phyloP scores from a whole-genome alignment of 2,888 invertebrate genomes.

The Mesoligia furuncula region DNA sequence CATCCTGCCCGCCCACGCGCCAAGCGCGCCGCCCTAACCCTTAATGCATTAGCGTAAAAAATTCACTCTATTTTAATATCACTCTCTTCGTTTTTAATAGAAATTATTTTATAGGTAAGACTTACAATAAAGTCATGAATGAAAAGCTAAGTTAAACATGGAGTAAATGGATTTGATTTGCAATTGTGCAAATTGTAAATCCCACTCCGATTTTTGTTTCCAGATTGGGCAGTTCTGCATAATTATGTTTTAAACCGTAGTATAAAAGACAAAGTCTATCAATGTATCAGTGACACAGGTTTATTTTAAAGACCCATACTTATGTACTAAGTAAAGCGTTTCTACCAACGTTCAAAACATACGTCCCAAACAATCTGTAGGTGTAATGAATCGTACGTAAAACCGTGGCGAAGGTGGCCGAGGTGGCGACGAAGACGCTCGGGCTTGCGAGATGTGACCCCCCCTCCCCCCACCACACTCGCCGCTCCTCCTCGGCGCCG shows the following conservation, averaged over 20 bases:
- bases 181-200: constrained; percentile 2
- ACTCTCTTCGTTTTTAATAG: constrained; percentile 20
- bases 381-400: constrained; percentile 73
- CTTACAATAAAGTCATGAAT: not conserved
- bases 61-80: constrained; percentile 48
- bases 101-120: constrained; percentile 14
- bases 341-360: constrained; percentile 37
- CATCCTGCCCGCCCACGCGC: constrained; percentile 56
- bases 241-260: not conserved
- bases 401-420: constrained; percentile 63
- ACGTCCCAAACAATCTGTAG: constrained; percentile 71
- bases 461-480: constrained; percentile 45
- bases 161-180: not conserved
- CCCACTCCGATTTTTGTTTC: not conserved
- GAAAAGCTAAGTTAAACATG: not conserved
- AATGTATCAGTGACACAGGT: not conserved
- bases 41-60: constrained; percentile 59
- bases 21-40: constrained; percentile 49
- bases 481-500: constrained; percentile 61
- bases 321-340: not conserved
- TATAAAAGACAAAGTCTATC: not conserved
- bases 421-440: constrained; percentile 66
- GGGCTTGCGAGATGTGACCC: constrained; percentile 70
- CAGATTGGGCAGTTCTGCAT: not conserved
- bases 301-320: not conserved